Base-by-base conservation (phyloP, 2,113 vertebrate species). In the Nothoprocta perdicaria region DNA sequence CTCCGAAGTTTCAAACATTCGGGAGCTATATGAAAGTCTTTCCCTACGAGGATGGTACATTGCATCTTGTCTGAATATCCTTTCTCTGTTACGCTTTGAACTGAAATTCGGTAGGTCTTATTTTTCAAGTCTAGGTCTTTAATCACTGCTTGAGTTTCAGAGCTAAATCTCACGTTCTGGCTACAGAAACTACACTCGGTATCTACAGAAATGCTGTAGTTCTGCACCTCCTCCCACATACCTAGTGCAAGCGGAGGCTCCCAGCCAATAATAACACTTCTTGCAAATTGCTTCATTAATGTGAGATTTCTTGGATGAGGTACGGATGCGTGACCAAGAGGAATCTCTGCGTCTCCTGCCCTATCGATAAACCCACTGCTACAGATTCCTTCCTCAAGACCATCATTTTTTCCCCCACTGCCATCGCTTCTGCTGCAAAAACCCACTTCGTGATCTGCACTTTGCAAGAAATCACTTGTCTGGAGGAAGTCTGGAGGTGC, bases 221-320 rank as follows among this genome's bases (percentile, higher is more conserved):
- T 98, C 93, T 95, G 97, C 71, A 98, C 95, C 43, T 97, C 96
- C 67, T 97, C 98, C 96, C 97, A 98, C 88, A 95, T 96, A 60
- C 97, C 96, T 50, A 96, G 97, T 90, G 98, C 94, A 89, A 97
- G 67, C 16, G 96, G 98, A 63, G 98, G 96, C 95, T 99, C 98
- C 97, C 95, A 96, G 96, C 98, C 97, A 73, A 98, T 97, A 92
- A 98, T 97, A 94, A 98, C 87, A 84, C 97, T 98, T 95, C 98
- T 98, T 93, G 97, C 97, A 88, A 98, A 97, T 96, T 98, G 97
- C 95, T 98, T 98, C 75, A 98, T 98, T 88, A 98, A 95, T 79
- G 97, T 97, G 93, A 98, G 96, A 94, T 98, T 98, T 92, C 98
- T 97, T 90, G 98, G 98, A 97, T 98, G 98, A 98, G 97, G 98